These are phyloP conservation scores for Drosophila greeni DNA, from an alignment of 2,888 invertebrate species.

Conservation along the genomic window DNA sequence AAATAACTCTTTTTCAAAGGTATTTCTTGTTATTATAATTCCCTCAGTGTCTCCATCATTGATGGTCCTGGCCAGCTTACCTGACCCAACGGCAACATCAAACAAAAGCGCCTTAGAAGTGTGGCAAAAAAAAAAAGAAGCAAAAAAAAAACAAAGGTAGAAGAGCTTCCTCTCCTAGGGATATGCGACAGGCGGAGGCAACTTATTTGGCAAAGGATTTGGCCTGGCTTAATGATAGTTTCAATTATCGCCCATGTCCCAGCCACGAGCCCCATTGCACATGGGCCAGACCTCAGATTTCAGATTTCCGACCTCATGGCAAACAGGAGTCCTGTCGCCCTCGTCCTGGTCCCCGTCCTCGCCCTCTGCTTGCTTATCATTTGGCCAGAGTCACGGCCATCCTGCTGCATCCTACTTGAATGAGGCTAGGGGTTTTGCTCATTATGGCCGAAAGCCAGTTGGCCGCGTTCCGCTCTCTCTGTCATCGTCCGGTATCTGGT, in stretches of 20 bases:
- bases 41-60: conserved; percentile 13
- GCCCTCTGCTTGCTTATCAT: conserved; percentile 32
- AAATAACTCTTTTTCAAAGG: neutral
- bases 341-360: conserved; percentile 21
- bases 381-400: conserved; percentile 31
- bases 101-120: conserved; percentile 46
- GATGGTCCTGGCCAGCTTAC: conserved; percentile 42
- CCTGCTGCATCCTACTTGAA: conserved; percentile 30
- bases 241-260: conserved; percentile 64
- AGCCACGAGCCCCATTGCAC: conserved; percentile 39
- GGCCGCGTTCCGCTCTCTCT: conserved; percentile 43
- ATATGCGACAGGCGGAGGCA: conserved; percentile 19
- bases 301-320: conserved; percentile 33
- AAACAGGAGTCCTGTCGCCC: conserved; percentile 27
- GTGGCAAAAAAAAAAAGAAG: conserved; percentile 16
- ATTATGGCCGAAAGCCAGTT: conserved; percentile 59
- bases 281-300: conserved; percentile 44
- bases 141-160: neutral
- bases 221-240: conserved; percentile 68
- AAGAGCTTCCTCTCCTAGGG: neutral
- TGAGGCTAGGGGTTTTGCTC: conserved; percentile 38
- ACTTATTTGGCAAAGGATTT: conserved; percentile 52
- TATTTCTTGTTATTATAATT: neutral
- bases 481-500: conserved; percentile 4
- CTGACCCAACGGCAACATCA: conserved; percentile 31